Evolutionary conservation across 2,888 invertebrate genomes (phyloP).

Genomic region (Drosophila anomalipes): DNA sequence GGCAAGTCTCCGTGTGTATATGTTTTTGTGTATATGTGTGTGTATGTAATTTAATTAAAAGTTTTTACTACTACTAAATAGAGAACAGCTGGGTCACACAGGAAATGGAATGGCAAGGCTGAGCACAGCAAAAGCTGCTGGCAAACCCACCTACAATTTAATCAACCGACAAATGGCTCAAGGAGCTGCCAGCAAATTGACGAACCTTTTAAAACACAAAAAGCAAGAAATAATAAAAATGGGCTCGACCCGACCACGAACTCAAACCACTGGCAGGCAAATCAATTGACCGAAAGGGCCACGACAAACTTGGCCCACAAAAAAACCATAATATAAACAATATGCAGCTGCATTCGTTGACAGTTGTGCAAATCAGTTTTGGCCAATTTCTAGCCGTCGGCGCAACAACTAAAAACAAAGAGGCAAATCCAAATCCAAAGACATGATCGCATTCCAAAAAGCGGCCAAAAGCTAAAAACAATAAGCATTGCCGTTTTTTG

Average conservation of each 20-base stretch:
- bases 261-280: slow-evolving; percentile 51
- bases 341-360: slow-evolving; percentile 71
- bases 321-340: slow-evolving; percentile 49
- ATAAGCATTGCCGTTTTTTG: slow-evolving; percentile 29
- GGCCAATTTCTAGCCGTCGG: slow-evolving; percentile 73
- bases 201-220: slow-evolving; percentile 36
- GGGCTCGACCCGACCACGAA: slow-evolving; percentile 56
- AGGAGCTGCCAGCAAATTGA: slow-evolving; percentile 48
- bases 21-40: slow-evolving; percentile 31
- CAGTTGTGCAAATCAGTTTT: slow-evolving; percentile 67
- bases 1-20: not conserved
- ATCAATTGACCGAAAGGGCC: slow-evolving; percentile 68
- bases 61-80: slow-evolving; percentile 41
- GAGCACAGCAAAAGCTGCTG: slow-evolving; percentile 18
- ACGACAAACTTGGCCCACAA: slow-evolving; percentile 62
- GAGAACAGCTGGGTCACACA: slow-evolving; percentile 52
- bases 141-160: slow-evolving; percentile 55
- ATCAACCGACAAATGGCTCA: slow-evolving; percentile 52
- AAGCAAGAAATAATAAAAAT: slow-evolving; percentile 19
- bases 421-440: slow-evolving; percentile 35
- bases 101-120: slow-evolving; percentile 60
- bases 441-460: slow-evolving; percentile 73
- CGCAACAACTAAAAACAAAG: slow-evolving; percentile 19
- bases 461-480: slow-evolving; percentile 51
- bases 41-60: slow-evolving; percentile 74